Base-by-base conservation (phyloP, 2,888 invertebrate genomes). In the Drosophila mimetica region DNA sequence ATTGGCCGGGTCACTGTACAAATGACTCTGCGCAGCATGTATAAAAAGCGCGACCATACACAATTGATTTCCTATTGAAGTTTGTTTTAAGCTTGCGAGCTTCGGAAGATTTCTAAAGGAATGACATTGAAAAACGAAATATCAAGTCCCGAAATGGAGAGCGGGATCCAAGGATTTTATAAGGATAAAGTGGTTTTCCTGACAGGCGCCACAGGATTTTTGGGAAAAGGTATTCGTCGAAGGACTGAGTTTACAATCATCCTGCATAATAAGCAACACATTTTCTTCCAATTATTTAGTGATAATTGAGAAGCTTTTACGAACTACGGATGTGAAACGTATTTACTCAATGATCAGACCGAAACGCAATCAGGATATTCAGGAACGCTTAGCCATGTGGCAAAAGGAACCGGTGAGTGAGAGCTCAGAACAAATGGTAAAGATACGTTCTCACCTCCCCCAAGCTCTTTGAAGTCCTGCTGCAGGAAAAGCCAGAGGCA, bases 301-400 rank as follows among this genome's bases (percentile, higher is more conserved):
- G 8, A 51, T 72, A 2, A 71, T 71, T 37, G 71, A 71, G 32
- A 71, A 72, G 16, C 41, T 71, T 1, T 34, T 71, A 14, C 63
- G 72, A 1, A 36, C 72, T 16, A 71, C 71, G 30, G 72, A 71
- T 2, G 64, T 72, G 8, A 64, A 50, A 25, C 42, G 44, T 6
- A 70, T 70, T 2, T 70, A 71, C 42, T 37, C 34, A 0, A 22
- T 71, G 14, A 44, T 39, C 8, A 53, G 70, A 2, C 22, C 48
- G 1, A 70, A 70, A 39, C 47, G 44, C 8, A 53, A 50, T 8
- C 30, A 34, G 86, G 93, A 94, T 74, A 92, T 94, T 41, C 93
- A 94, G 76, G 93, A 94, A 0, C 93, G 96, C 64, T 90, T 95
- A 50, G 94, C 94, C 6, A 94, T 94, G 73, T 92, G 95, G 13